Conservation (phyloP, 2,113 vertebrate species). For the Macheiramphus alcinus region DNA sequence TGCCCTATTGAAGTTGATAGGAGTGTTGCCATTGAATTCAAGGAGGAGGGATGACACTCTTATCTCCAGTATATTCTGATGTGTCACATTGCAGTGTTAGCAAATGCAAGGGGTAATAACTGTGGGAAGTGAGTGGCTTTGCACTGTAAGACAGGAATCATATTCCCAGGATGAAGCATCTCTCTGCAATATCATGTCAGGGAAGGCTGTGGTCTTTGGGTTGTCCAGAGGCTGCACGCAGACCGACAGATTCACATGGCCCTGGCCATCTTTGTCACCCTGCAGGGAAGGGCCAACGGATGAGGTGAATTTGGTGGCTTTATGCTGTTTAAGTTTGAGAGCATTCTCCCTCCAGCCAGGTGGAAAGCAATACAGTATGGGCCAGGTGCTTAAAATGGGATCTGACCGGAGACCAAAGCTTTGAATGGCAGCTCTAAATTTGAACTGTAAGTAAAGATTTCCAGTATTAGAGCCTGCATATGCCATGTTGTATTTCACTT, state of each 20-base stretch:
- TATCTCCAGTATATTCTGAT: background rate
- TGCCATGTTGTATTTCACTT: slow-evolving; percentile 19
- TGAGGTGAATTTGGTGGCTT: background rate
- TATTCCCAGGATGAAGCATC: background rate
- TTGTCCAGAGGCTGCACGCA: background rate
- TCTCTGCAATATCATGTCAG: background rate
- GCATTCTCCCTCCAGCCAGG: background rate
- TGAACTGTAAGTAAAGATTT: slow-evolving; percentile 28
- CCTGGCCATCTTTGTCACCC: background rate
- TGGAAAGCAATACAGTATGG: background rate
- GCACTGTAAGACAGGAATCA: background rate
- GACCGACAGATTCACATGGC: accelerated
- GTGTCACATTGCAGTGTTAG: background rate
- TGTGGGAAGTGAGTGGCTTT: background rate
- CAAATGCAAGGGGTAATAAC: background rate
- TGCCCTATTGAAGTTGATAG: background rate
- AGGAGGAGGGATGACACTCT: background rate
- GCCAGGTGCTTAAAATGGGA: background rate
- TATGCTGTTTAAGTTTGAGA: background rate
- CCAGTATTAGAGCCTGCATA: background rate
- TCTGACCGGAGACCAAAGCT: background rate
- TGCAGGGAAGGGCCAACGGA: background rate
- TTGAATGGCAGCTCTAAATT: background rate
- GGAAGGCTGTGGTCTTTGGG: background rate
- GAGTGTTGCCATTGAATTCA: background rate